Base-by-base conservation (phyloP, 1,140 invertebrate species). In the Trichonephila inaurata region DNA sequence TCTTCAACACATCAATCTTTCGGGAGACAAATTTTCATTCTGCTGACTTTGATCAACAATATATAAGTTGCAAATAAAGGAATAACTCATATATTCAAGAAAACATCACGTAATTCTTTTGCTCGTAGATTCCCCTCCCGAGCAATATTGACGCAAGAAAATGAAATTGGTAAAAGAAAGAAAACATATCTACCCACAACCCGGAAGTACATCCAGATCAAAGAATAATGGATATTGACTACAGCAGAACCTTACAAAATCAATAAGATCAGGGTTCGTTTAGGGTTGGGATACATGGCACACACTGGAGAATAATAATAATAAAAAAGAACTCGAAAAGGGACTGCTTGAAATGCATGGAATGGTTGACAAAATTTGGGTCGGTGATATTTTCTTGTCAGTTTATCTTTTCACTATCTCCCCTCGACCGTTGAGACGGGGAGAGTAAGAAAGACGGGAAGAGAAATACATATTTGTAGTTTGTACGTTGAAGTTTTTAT, bases 201-300 rank as follows among this genome's bases (percentile, higher is more conserved):
- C 82, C 82, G 82, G 82, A 85, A 85, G 82, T 85, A 7, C 19
- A 58, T 8, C 10, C 7, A n/a, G 82, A 85, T 77, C 72, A 77
- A 10, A 77, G 72, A 77, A 77, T 85, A 85, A 85, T 85, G 44
- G 82, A 60, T 85, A 85, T 58, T 58, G 58, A 85, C 44, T 60
- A 85, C 51, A 10, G 44, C n/a, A 60, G 18, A 51, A 58, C 21
- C 82, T 85, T 51, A 12, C 40, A 58, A 85, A 85, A 85, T 85
- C 82, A 85, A 85, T 85, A 85, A 60, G 44, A 85, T 85, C 82
- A 85, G 82, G 51, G 58, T 60, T 58, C 58, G 44, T 85, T 51
- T 58, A 85, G 19, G 44, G 21, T 19, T 18, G 8, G 69, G 72
- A 77, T 8, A 28, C 66, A 28, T 24, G 72, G 72, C 28, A 8